These are phyloP conservation scores for Zaprionus ghesquierei DNA, from an alignment of 1,140 invertebrate species.

Conservation along the genomic window DNA sequence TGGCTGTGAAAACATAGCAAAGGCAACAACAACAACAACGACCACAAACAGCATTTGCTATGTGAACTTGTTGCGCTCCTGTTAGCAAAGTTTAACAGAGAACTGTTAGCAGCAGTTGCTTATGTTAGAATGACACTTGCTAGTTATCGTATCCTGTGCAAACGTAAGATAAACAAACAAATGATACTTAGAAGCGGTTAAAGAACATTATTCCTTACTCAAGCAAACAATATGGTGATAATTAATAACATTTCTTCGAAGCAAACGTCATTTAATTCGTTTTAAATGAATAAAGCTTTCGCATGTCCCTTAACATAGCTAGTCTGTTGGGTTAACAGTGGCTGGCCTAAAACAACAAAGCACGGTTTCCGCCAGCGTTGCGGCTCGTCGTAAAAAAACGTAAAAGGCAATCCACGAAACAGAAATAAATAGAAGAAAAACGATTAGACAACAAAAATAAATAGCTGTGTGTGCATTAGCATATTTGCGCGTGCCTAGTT, in stretches of 20 bases:
- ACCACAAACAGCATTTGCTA: constrained; percentile 2
- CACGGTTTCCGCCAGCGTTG: constrained; percentile 32
- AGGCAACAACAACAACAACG: constrained; percentile 11
- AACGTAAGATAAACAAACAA: too few species aligned
- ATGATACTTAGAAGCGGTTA: too few species aligned
- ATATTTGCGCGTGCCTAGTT: constrained; percentile 59
- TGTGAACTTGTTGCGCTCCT: constrained; percentile 42
- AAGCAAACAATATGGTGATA: too few species aligned
- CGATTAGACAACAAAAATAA: constrained; percentile 51
- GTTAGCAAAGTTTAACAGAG: constrained; percentile 18
- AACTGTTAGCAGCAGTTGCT: not conserved
- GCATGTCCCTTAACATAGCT: not conserved
- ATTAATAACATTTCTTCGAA: too few species aligned
- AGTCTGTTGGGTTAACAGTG: constrained; percentile 34
- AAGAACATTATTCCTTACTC: too few species aligned
- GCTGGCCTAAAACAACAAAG: constrained; percentile 14
- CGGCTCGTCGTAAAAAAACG: constrained; percentile 38
- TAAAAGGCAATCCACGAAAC: constrained; percentile 31
- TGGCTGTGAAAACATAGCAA: constrained; percentile 33
- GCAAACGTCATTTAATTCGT: too few species aligned
- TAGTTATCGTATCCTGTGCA: too few species aligned
- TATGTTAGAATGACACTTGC: constrained; percentile 32
- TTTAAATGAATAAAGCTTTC: too few species aligned
- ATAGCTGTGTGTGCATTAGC: constrained; percentile 38
- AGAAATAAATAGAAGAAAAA: constrained; percentile 27